Evolutionary conservation across 2,113 vertebrate species (phyloP).

Genomic region (Gymnogyps californianus): DNA sequence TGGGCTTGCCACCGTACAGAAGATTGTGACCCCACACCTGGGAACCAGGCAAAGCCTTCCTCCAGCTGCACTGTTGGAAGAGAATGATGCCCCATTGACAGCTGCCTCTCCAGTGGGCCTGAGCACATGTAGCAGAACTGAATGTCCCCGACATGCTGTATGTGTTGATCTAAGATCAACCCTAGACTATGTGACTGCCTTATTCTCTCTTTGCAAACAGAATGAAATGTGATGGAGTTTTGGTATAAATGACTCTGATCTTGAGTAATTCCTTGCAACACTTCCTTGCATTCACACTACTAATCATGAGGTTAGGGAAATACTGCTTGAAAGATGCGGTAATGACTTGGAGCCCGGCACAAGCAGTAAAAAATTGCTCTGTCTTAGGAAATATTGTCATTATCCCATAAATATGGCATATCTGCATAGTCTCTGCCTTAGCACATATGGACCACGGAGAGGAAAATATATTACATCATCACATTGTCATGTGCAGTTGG

Average conservation of each 20-base stretch:
- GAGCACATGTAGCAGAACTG: not conserved
- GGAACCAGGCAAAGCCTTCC: not conserved
- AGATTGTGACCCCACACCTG: not conserved
- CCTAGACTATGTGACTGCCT: not conserved
- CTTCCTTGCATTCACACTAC: not conserved
- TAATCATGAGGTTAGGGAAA: slow-evolving; percentile 31
- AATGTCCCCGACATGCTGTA: not conserved
- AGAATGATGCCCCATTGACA: not conserved
- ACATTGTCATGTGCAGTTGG: not conserved
- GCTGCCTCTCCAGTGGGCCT: not conserved
- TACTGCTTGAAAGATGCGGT: not conserved
- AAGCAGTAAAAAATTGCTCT: not conserved
- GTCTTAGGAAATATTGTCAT: slow-evolving; percentile 12
- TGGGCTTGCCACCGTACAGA: accelerated
- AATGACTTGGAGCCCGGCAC: not conserved
- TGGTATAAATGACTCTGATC: not conserved
- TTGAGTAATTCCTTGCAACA: not conserved
- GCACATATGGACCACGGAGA: not conserved
- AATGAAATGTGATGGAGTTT: not conserved
- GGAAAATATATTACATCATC: slow-evolving; percentile 27
- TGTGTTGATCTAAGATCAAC: not conserved
- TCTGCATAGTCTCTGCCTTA: slow-evolving; percentile 17
- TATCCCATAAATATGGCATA: slow-evolving; percentile 18
- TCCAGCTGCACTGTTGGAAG: not conserved
- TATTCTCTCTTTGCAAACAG: not conserved